Conservation (phyloP, 2,888 invertebrate species). For the Cotesia congregata region DNA sequence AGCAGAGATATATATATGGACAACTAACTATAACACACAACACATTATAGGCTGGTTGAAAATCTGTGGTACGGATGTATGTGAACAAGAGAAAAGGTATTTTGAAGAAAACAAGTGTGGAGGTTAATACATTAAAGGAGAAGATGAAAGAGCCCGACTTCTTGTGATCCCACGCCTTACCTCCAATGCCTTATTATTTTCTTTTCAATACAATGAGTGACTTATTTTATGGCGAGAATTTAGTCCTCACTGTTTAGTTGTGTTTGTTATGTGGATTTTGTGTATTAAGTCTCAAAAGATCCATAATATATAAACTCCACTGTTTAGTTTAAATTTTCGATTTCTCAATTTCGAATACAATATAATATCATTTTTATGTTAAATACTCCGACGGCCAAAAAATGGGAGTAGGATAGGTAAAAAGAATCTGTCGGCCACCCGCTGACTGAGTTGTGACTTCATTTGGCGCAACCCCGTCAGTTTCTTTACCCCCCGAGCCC, state of each 20-base stretch:
- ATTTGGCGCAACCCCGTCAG: conserved; percentile 59
- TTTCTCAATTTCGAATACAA: neutral
- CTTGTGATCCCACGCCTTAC: conserved; percentile 66
- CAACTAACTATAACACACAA: neutral
- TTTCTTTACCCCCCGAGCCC: conserved; percentile 35
- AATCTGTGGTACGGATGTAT: conserved; percentile 4
- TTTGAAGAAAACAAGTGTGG: conserved; percentile 48
- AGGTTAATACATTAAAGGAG: conserved; percentile 49
- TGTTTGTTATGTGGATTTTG: conserved; percentile 45
- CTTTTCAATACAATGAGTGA: conserved; percentile 24
- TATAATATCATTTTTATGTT: neutral
- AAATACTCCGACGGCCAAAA: neutral
- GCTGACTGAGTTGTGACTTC: conserved; percentile 68
- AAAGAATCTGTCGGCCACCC: conserved; percentile 64
- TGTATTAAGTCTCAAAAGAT: neutral
- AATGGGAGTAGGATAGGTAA: conserved; percentile 13
- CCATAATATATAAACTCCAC: conserved; percentile 17
- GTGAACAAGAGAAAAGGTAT: conserved; percentile 1
- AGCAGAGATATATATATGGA: conserved; percentile 3
- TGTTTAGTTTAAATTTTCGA: neutral
- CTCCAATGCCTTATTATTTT: conserved; percentile 44
- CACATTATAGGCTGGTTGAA: neutral
- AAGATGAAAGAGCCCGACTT: conserved; percentile 67
- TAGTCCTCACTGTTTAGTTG: neutral
- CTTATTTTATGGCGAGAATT: neutral